Base-by-base conservation (phyloP, 1,140 invertebrate species). In the Diprion similis region DNA sequence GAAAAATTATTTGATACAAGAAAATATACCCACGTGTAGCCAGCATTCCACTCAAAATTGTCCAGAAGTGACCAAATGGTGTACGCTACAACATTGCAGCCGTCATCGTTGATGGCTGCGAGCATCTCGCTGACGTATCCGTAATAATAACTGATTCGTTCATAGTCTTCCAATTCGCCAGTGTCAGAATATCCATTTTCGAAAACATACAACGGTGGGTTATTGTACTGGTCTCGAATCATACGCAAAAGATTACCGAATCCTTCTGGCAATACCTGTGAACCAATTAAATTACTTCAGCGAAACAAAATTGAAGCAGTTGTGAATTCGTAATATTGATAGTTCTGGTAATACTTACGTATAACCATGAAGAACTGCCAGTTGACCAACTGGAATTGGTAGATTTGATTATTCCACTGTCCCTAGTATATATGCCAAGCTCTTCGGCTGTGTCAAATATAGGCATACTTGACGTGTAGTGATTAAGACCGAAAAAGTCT, bases 31-130 rank as follows among this genome's bases (percentile, higher is more conserved):
- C 83, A 93, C 91, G 88, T 86, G 75, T 89, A 92, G 69, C 92
- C 92, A 18, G 81, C 82, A 17, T 84, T 85, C 94, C 94, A 95
- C 84, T 95, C 94, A 81, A 94, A 94, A 84, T 95, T 95, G 77
- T 95, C 94, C 76, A 95, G 86, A 0, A 95, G 83, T 75, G 91
- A 92, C 94, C 94, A 95, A 24, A 91, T 88, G 0, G 91, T 91
- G 78, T 95, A 95, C 0, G 89, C 91, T 13, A 85, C 81, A 0
- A 95, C 89, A 64, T 92, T 89, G 65, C 91, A 91, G 0, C 90
- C 89, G 79, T 93, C 91, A 71, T 91, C 89, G 66, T 90, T 75
- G 1, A 93, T 90, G 3, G 93, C 92, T 79, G 91, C 89, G 51
- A 92, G 84, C 46, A 94, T 79, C 2, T 91, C 89, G 72, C 90